Evolutionary conservation across 2,113 vertebrate genomes (phyloP).

Genomic region (Stictonetta naevosa): DNA sequence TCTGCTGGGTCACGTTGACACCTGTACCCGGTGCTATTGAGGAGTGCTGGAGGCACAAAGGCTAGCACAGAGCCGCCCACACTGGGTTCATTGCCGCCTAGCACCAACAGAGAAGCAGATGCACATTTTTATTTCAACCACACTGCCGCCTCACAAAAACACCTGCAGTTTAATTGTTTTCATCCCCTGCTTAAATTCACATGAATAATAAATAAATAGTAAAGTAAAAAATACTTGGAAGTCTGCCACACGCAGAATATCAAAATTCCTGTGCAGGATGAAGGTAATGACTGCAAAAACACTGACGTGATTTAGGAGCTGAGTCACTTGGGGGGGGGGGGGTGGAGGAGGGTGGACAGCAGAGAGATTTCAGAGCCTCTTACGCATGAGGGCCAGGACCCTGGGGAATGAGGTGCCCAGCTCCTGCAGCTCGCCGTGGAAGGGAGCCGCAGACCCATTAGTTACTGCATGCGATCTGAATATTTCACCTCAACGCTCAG

Average conservation of each 20-base stretch:
- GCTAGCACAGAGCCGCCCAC: not conserved
- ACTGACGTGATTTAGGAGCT: not conserved
- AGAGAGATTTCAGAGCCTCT: not conserved
- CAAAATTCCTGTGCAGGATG: not conserved
- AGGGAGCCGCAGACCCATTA: not conserved
- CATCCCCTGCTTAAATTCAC: not conserved
- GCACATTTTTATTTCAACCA: constrained; percentile 13
- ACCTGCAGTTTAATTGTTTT: constrained; percentile 39
- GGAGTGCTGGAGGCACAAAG: not conserved
- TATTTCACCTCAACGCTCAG: not conserved
- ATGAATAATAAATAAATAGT: constrained; percentile 19
- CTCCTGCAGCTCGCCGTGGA: not conserved
- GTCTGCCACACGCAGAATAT: not conserved
- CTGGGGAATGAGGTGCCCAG: not conserved
- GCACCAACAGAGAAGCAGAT: not conserved
- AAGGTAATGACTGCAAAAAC: not conserved
- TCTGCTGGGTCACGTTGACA: not conserved
- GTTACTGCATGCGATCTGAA: not conserved
- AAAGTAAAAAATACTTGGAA: constrained; percentile 29
- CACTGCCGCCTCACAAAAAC: constrained; percentile 24
- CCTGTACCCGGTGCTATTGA: not conserved
- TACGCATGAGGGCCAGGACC: not conserved
- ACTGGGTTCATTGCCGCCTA: not conserved
- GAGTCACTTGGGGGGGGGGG: rapidly evolving
- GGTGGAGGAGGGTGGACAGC: rapidly evolving